phyloP scores from a whole-genome alignment of 2,113 vertebrate species.

The Oncorhynchus keta region DNA sequence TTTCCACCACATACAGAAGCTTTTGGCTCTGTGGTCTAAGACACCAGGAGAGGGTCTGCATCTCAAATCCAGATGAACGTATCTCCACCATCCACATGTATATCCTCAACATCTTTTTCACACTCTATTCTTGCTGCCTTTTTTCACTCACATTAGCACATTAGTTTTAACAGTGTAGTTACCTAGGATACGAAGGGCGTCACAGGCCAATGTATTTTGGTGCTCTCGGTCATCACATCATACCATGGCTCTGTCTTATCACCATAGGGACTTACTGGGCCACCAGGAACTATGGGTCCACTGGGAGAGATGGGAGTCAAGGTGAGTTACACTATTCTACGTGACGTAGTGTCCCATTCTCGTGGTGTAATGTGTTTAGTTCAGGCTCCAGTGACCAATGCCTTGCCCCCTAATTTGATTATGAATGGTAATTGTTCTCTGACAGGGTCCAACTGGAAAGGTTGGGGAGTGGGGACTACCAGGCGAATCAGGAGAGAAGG shows the following conservation, averaged over 20 bases:
- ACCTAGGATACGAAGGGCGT: neutral
- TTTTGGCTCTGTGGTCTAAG: conserved; percentile 36
- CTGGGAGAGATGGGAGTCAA: conserved; percentile 84
- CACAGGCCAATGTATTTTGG: neutral
- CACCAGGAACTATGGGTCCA: conserved; percentile 78
- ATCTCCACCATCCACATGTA: conserved; percentile 41
- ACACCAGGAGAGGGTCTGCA: neutral
- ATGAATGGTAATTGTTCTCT: conserved; percentile 19
- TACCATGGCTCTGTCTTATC: conserved; percentile 41
- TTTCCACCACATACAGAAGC: conserved; percentile 46
- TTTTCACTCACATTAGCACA: conserved; percentile 14
- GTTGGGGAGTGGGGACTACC: conserved; percentile 81
- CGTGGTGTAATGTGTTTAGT: too few species aligned
- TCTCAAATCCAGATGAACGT: conserved; percentile 45
- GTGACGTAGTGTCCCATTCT: too few species aligned
- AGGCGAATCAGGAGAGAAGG: conserved; percentile 91
- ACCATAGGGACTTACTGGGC: conserved; percentile 85
- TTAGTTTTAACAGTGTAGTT: too few species aligned
- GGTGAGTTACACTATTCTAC: conserved; percentile 67
- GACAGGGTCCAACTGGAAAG: conserved; percentile 84
- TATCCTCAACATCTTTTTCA: conserved; percentile 3
- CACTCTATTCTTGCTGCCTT: too few species aligned
- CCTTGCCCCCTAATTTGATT: neutral
- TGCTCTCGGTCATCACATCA: neutral
- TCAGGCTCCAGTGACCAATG: too few species aligned